Evolutionary conservation across 1,140 invertebrate genomes (phyloP).

Genomic region (Aphaenogaster rudis): DNA sequence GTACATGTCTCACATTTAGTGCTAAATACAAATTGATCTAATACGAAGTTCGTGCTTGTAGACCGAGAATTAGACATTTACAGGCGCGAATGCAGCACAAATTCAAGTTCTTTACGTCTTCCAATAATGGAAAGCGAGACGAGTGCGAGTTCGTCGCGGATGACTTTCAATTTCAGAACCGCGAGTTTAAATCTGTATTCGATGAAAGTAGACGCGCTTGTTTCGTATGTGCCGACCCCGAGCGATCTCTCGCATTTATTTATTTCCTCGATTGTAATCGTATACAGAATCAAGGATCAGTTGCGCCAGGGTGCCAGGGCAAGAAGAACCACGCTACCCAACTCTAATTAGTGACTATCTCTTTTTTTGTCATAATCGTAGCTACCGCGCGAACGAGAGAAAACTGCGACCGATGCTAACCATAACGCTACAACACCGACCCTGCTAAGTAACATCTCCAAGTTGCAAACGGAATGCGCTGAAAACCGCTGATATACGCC

Average conservation of each 20-base stretch:
- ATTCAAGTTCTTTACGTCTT: constrained; percentile 5
- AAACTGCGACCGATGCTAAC: background rate
- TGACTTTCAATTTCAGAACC: constrained; percentile 25
- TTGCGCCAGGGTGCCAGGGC: no score
- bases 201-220: background rate
- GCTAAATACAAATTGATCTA: background rate
- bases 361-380: background rate
- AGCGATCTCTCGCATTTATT: background rate
- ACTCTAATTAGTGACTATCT: background rate
- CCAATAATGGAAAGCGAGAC: constrained; percentile 54
- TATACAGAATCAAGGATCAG: background rate
- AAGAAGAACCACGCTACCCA: background rate
- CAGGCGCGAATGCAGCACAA: background rate
- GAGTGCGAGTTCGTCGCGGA: constrained; percentile 9
- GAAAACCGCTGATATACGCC: constrained; percentile 48
- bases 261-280: background rate
- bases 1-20: background rate
- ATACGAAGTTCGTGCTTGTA: background rate
- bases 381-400: background rate
- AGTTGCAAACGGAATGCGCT: constrained; percentile 24
- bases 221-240: background rate
- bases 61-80: constrained; percentile 10
- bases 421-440: background rate
- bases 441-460: background rate
- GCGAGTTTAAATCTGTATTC: background rate